A percentile compares a stretch with the other conserved stretches of the same genome.
Conservation (phyloP, 2,888 invertebrate species). For the Cenopis cana region DNA sequence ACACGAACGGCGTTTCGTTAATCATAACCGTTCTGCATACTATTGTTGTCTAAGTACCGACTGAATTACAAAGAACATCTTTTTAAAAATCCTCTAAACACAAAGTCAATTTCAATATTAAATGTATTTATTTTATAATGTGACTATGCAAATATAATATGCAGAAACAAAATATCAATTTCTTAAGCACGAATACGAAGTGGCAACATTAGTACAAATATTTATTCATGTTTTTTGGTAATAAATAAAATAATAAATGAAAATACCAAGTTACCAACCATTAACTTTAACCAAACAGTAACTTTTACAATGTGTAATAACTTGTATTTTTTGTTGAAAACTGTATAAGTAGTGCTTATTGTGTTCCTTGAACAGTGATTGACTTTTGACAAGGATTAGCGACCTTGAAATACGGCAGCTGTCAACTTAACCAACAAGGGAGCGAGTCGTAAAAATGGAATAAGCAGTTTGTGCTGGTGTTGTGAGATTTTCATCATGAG, state of each 20-base stretch:
- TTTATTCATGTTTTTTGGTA: conserved; percentile 22
- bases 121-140: too few relatives aligned
- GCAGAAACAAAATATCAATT: background rate
- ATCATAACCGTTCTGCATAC: too few relatives aligned
- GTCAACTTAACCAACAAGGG: conserved; percentile 56
- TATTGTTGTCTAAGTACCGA: too few relatives aligned
- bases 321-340: background rate
- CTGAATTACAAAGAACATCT: too few relatives aligned
- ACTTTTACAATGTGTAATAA: background rate
- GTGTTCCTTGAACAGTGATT: background rate
- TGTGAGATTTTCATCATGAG: conserved; percentile 59
- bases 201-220: conserved; percentile 35
- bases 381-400: conserved; percentile 48
- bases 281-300: too few relatives aligned
- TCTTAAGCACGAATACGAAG: too few relatives aligned
- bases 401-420: conserved; percentile 57
- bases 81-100: too few relatives aligned
- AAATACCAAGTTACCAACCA: background rate
- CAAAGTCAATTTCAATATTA: too few relatives aligned
- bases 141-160: too few relatives aligned
- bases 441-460: conserved; percentile 50
- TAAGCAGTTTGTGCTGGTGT: conserved; percentile 49
- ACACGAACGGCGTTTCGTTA: conserved; percentile 10
- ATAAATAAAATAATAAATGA: background rate
- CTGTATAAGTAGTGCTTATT: background rate